Evolutionary conservation across 2,888 invertebrate genomes (phyloP), one percentile per base, ranked within the genome.

Genomic region (Agonopterix subpropinquella): DNA sequence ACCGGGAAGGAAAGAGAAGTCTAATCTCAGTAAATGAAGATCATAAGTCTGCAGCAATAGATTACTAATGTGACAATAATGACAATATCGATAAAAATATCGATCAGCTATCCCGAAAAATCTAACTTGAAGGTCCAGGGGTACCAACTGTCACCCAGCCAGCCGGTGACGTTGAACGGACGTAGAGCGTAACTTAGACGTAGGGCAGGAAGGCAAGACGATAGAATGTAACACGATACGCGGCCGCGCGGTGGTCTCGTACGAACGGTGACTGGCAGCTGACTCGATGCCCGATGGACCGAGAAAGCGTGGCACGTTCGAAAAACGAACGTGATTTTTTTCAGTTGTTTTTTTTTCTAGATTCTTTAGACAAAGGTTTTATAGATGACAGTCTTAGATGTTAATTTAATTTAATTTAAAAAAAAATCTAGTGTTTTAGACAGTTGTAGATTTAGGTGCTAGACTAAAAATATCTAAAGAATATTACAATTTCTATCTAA

Each of bases 241-340:
- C 59, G 59, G 70, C 72, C 70, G 67, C 80, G 75, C 74, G 87
- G 87, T 88, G 87, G 87, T 88, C 87, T 68, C 62, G 67, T 66
- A 76, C 64, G 64, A 62, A 66, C 63, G 58, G 61, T 85, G 84
- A 88, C 78, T 84, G 87, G 87, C 87, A 86, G 71, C 77, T 86
- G 82, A 79, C 79, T 75, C 79, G 77, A 88, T 84, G 87, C 84
- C 84, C 83, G 83, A 84, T 87, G 77, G 86, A 87, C 80, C 87
- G 87, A 76, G 83, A 85, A 88, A 84, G 83, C 78, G 85, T 77
- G 82, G 74, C 79, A 77, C 79, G 82, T 78, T 77, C 80, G 72
- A 73, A 73, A 73, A 69, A 69, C 67, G 73, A 74, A 76, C 70
- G 62, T 50, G 58, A 50, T 62, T 61, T 67, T 66, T 66, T 71